Percentiles rank a stretch among this genome's conserved stretches.
phyloP scores from a whole-genome alignment of 1,140 invertebrate species.

The Ceratosolen solmsi region DNA sequence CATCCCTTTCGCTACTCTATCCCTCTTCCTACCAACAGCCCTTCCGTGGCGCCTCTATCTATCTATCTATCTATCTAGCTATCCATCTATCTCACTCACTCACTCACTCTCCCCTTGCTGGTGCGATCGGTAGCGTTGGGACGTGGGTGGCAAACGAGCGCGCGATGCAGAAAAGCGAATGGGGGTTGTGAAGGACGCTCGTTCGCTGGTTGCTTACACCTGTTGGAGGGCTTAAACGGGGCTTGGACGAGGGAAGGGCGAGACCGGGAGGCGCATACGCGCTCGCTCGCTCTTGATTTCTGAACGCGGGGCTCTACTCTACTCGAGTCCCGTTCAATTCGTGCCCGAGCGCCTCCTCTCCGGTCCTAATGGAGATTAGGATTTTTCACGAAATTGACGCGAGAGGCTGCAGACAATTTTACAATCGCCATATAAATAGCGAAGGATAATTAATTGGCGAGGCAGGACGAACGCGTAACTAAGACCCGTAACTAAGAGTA shows the following conservation, averaged over 20 bases:
- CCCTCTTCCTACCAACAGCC: no score
- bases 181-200: neutral
- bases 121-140: no score
- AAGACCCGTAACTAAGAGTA: no score
- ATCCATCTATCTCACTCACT: neutral
- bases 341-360: neutral
- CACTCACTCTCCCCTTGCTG: no score
- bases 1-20: no score
- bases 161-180: neutral
- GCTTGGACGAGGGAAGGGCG: neutral
- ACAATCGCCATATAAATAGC: neutral
- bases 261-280: no score
- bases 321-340: constrained; percentile 23
- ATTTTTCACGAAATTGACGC: constrained; percentile 15
- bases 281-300: constrained; percentile 23
- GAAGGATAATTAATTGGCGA: constrained; percentile 3
- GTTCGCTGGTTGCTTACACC: constrained; percentile 27
- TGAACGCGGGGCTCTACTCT: no score
- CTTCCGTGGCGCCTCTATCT: neutral
- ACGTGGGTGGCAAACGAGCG: neutral
- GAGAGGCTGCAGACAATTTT: no score
- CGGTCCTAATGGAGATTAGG: neutral
- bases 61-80: neutral
- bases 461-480: neutral
- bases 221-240: constrained; percentile 33